Conservation (phyloP, 2,888 invertebrate species). For the Epinotia nisella region DNA sequence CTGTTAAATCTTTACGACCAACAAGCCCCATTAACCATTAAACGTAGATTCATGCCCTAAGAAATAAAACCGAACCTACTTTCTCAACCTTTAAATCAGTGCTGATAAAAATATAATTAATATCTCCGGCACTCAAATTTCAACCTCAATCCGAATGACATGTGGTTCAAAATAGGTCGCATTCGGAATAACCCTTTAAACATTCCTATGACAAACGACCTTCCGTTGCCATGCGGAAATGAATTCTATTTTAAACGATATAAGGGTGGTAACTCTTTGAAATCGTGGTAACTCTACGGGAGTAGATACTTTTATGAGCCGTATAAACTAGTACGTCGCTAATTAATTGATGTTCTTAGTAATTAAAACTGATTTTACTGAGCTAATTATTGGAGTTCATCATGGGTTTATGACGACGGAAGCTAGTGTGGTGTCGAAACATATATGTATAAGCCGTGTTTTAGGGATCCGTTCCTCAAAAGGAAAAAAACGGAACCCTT, state of each 20-base stretch:
- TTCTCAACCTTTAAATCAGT: slow-evolving; percentile 36
- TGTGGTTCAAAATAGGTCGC: slow-evolving; percentile 2
- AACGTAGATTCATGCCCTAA: slow-evolving; percentile 16
- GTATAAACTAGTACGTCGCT: slow-evolving; percentile 27
- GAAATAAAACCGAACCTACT: slow-evolving; percentile 32
- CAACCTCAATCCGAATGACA: neutral
- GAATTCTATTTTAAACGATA: neutral
- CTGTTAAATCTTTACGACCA: slow-evolving; percentile 16
- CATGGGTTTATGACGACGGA: slow-evolving; percentile 32
- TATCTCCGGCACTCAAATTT: neutral
- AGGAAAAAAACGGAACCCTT: no score
- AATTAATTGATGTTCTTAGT: slow-evolving; percentile 45
- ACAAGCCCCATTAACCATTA: slow-evolving; percentile 27
- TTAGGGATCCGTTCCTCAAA: no score
- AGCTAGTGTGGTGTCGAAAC: slow-evolving; percentile 9
- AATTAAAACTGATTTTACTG: slow-evolving; percentile 49
- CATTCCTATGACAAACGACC: slow-evolving; percentile 27
- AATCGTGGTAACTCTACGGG: neutral
- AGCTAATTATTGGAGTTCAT: slow-evolving; percentile 27
- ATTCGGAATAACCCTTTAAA: slow-evolving; percentile 24
- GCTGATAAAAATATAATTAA: slow-evolving; percentile 37
- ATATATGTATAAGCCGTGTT: neutral
- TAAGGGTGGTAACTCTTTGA: slow-evolving; percentile 9
- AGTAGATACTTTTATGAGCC: slow-evolving; percentile 37
- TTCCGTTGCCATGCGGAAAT: slow-evolving; percentile 1